A percentile compares a stretch with the other conserved stretches of the same genome.
phyloP scores from a whole-genome alignment of 2,888 invertebrate species.

The Philhelius pedissequus region DNA sequence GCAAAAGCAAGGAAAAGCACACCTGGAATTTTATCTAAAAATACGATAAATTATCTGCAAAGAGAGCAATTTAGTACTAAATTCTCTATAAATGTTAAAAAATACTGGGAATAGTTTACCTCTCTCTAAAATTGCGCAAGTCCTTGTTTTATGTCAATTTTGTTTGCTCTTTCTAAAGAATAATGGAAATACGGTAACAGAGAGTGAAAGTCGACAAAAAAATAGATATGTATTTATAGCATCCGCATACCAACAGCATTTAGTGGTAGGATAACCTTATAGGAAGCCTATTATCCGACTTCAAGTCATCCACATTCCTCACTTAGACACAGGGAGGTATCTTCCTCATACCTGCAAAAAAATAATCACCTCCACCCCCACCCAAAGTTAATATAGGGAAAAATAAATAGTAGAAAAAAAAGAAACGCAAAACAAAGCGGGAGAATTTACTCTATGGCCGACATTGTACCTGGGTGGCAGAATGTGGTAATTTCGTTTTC shows the following conservation, averaged over 20 bases:
- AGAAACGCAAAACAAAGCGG: background rate
- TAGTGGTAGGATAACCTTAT: conserved; percentile 37
- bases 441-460: conserved; percentile 3
- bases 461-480: conserved; percentile 59
- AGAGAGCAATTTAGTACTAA: conserved; percentile 7
- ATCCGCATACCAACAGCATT: conserved; percentile 51
- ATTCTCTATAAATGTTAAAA: background rate
- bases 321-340: conserved; percentile 32
- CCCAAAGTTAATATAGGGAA: conserved; percentile 24
- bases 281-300: conserved; percentile 50
- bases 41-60: background rate
- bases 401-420: conserved; percentile 1
- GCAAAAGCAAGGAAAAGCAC: conserved; percentile 14
- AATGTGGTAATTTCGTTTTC: conserved; percentile 65
- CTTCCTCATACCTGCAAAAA: background rate
- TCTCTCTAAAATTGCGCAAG: background rate
- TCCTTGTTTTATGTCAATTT: background rate
- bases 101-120: conserved; percentile 21
- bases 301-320: conserved; percentile 45
- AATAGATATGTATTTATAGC: background rate
- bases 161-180: background rate
- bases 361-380: background rate
- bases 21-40: background rate
- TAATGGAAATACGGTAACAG: background rate
- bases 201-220: conserved; percentile 58